Evolutionary conservation across 2,797 vertebrate species (phyloP).

Genomic region (Oreochromis mossambicus): DNA sequence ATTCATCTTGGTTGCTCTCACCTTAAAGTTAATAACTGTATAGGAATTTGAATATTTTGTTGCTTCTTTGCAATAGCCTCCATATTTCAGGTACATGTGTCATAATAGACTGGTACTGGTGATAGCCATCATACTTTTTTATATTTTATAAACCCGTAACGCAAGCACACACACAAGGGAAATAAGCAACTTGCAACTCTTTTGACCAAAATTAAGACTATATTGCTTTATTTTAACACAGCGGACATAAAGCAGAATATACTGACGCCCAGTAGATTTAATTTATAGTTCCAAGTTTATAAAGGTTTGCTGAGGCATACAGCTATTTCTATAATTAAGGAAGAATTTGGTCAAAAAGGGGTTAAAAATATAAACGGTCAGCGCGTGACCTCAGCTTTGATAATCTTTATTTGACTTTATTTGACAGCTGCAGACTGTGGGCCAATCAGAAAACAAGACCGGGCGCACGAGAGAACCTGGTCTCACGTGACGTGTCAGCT

Average conservation of each 20-base stretch:
- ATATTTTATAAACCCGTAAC: not conserved
- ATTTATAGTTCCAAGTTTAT: not conserved
- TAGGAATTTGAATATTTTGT: not conserved
- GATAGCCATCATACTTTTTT: too few species aligned
- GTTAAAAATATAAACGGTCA: not conserved
- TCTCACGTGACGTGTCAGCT: constrained; percentile 69
- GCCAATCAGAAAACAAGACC: not conserved
- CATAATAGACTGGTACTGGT: not conserved
- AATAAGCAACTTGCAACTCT: not conserved
- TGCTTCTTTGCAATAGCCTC: not conserved
- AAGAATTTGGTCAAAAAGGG: accelerated
- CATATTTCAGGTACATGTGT: not conserved
- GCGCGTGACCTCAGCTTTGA: not conserved
- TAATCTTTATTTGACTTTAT: not conserved
- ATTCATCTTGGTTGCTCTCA: not conserved
- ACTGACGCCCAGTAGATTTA: too few species aligned
- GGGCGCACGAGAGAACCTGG: not conserved
- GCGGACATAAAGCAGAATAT: not conserved
- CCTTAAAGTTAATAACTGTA: not conserved
- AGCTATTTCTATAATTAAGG: not conserved
- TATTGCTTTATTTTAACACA: not conserved
- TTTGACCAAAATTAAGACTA: not conserved
- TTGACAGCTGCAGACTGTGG: not conserved
- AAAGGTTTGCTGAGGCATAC: not conserved
- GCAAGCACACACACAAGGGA: not conserved